Evolutionary conservation across 2,797 vertebrate genomes (phyloP).

Genomic region (Galago senegalensis): DNA sequence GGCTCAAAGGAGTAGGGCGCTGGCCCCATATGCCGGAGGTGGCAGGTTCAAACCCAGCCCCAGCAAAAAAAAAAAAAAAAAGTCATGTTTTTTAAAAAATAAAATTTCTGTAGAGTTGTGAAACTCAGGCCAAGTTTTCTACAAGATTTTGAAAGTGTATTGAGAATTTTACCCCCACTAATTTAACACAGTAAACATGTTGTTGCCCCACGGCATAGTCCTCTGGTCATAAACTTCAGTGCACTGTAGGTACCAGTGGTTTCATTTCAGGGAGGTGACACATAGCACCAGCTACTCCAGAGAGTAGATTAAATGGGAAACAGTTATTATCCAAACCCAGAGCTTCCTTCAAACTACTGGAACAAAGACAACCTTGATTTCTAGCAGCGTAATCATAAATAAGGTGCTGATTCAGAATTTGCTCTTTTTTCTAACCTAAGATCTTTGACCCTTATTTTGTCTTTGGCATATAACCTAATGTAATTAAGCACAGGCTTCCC

Average conservation of each 20-base stretch:
- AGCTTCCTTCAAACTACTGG: not conserved
- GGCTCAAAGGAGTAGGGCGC: no score
- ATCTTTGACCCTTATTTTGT: not conserved
- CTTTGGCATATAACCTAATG: not conserved
- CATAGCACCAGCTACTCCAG: not conserved
- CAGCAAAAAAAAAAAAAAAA: no score
- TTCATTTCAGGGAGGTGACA: not conserved
- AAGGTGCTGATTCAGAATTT: not conserved
- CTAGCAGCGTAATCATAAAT: not conserved
- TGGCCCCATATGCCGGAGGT: no score
- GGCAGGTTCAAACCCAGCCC: no score
- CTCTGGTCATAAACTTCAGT: not conserved
- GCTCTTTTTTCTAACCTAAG: not conserved
- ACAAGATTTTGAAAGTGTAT: not conserved
- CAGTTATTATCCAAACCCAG: not conserved
- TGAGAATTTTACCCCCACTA: not conserved
- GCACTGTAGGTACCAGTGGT: no score
- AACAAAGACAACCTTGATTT: conserved; percentile 3
- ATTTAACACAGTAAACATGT: not conserved
- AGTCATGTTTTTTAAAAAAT: no score
- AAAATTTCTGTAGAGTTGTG: not conserved
- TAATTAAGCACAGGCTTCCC: conserved; percentile 23
- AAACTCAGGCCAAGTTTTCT: not conserved
- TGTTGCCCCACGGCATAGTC: not conserved
- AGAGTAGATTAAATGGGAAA: not conserved